Percentiles rank a stretch among this genome's conserved stretches.
Evolutionary conservation across 2,888 invertebrate genomes (phyloP).

Genomic region (Cenopis cana): DNA sequence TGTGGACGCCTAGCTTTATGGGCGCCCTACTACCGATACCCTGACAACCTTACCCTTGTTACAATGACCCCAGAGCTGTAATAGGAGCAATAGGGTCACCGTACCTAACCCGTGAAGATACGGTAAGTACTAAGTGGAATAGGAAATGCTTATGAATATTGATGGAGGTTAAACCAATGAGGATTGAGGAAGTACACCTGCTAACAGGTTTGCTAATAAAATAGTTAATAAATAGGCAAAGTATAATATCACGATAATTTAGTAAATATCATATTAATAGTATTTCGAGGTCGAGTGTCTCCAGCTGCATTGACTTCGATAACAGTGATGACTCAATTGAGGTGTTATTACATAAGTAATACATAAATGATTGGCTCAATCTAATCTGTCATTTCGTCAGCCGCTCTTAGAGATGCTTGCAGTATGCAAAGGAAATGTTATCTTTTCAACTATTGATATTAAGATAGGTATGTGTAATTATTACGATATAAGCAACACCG

Average conservation of each 20-base stretch:
- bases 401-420: neutral
- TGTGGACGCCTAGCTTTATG: too few species aligned
- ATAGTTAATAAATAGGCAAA: conserved; percentile 14
- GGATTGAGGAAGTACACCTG: conserved; percentile 37
- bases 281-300: conserved; percentile 21
- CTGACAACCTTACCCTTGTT: neutral
- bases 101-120: neutral
- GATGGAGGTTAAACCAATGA: conserved; percentile 27
- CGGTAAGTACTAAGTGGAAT: conserved; percentile 8
- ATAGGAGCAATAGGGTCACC: neutral
- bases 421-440: conserved; percentile 13
- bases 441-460: neutral
- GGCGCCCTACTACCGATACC: too few species aligned
- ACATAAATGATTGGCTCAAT: conserved; percentile 28
- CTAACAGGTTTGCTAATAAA: conserved; percentile 30
- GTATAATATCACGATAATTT: conserved; percentile 4
- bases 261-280: conserved; percentile 13
- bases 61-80: neutral
- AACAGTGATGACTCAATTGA: conserved; percentile 26
- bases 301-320: conserved; percentile 11
- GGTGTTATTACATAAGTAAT: too few species aligned
- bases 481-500: neutral
- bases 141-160: conserved; percentile 26
- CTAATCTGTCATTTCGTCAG: conserved; percentile 31
- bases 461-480: neutral